Percentiles rank a stretch among this genome's conserved stretches.
Conservation (phyloP, 2,797 vertebrate species). For the Microcaecilia unicolor region DNA sequence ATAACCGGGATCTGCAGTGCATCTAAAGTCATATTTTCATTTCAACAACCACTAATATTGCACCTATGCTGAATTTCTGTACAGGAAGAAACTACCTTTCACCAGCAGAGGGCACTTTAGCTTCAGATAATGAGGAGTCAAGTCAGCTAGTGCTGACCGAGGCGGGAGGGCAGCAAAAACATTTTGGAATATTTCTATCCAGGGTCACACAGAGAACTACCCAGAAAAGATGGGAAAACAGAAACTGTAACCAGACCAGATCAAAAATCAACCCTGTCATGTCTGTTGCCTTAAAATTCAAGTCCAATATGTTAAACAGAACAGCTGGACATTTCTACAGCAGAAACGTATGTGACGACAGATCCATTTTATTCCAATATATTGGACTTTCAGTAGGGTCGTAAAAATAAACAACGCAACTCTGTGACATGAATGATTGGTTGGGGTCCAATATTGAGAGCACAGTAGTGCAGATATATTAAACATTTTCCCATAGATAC, state of each 20-base stretch:
- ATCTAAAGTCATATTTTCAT: not conserved
- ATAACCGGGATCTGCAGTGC: not conserved
- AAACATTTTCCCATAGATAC: too few species aligned
- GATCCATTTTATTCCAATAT: too few species aligned
- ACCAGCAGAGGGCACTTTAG: constrained; percentile 61
- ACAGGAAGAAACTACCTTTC: constrained; percentile 1
- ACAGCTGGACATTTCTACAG: too few species aligned
- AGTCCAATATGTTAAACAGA: too few species aligned
- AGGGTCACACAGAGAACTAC: not conserved
- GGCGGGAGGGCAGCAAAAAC: not conserved
- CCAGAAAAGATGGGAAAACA: not conserved
- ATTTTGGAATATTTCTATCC: not conserved
- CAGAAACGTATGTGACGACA: too few species aligned
- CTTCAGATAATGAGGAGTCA: constrained; percentile 33
- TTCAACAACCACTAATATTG: constrained; percentile 6
- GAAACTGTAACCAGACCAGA: not conserved
- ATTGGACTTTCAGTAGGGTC: too few species aligned
- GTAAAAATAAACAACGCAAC: too few species aligned
- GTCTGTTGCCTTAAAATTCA: too few species aligned
- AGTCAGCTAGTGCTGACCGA: not conserved
- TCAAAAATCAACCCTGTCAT: too few species aligned
- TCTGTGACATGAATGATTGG: too few species aligned
- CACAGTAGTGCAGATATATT: too few species aligned
- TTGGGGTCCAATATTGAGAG: too few species aligned
- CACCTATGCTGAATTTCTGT: not conserved